A percentile compares a stretch with the other conserved stretches of the same genome.
phyloP scores from a whole-genome alignment of 2,888 invertebrate species.

The Ophioninae sp. region DNA sequence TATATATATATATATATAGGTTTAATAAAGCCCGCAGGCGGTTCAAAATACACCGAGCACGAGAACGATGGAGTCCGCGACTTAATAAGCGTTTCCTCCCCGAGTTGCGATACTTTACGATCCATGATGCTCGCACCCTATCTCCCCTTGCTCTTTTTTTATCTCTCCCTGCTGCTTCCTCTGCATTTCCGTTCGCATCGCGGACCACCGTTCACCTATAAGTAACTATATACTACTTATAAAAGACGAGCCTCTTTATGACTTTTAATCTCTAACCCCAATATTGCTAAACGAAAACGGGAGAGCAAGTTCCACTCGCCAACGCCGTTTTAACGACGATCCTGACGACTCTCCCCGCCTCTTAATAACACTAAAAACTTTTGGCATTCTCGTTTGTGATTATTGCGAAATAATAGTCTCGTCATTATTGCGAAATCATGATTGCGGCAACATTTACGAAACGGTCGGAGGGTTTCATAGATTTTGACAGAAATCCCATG shows the following conservation, averaged over 20 bases:
- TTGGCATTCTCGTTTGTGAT: background rate
- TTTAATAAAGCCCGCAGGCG: constrained; percentile 57
- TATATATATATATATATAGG: too few species aligned
- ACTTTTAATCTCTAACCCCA: constrained; percentile 45
- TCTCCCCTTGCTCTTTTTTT: background rate
- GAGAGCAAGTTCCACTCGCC: constrained; percentile 25
- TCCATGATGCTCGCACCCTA: constrained; percentile 10
- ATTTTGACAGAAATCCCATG: background rate
- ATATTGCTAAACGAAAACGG: constrained; percentile 33
- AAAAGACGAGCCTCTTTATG: constrained; percentile 35
- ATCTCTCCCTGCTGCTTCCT: background rate
- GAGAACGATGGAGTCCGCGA: constrained; percentile 45
- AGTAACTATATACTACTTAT: constrained; percentile 34
- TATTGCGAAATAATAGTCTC: background rate
- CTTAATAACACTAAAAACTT: constrained; percentile 23
- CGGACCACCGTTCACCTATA: constrained; percentile 4
- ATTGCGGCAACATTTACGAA: background rate
- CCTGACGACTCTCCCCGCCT: too few species aligned
- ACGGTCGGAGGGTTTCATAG: background rate
- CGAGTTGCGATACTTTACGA: constrained; percentile 51
- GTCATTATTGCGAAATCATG: background rate
- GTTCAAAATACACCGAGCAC: constrained; percentile 7
- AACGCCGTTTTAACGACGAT: constrained; percentile 25
- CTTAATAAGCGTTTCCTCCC: constrained; percentile 55
- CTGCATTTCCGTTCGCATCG: constrained; percentile 15